Evolutionary conservation across 2,797 vertebrate genomes (phyloP).

Genomic region (Chanos chanos): DNA sequence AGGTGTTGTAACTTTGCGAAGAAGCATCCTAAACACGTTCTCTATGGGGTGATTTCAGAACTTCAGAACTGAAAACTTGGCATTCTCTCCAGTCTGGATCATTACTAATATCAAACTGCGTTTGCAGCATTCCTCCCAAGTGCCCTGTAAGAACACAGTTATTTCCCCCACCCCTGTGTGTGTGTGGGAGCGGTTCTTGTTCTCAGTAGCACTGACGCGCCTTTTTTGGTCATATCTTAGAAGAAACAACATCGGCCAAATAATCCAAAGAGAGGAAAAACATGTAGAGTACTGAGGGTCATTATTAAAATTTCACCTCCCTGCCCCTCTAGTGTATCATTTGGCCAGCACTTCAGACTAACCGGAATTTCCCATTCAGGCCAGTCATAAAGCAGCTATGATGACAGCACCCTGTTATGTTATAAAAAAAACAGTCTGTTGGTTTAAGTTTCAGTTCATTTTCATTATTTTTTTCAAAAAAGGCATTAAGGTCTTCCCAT

Average conservation of each 20-base stretch:
- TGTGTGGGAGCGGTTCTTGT: conserved; percentile 51
- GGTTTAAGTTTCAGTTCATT: conserved; percentile 1
- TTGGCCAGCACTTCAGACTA: neutral
- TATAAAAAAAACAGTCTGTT: conserved; percentile 24
- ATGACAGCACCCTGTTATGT: conserved; percentile 6
- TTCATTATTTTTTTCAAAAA: neutral
- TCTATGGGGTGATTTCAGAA: neutral
- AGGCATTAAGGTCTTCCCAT: conserved; percentile 3
- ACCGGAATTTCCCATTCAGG: conserved; percentile 11
- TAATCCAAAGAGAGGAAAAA: conserved; percentile 41
- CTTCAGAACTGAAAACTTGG: neutral
- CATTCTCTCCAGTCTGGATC: conserved; percentile 24
- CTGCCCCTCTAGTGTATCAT: conserved; percentile 35
- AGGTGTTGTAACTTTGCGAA: too few species aligned
- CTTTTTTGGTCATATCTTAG: conserved; percentile 75
- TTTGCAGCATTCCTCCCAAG: conserved; percentile 52
- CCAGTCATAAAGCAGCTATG: conserved; percentile 38
- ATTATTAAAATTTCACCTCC: conserved; percentile 53
- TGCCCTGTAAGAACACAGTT: conserved; percentile 31
- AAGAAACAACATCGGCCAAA: conserved; percentile 50
- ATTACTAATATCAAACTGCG: conserved; percentile 45
- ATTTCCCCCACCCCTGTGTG: conserved; percentile 29
- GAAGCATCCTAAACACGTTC: too few species aligned
- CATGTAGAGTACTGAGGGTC: conserved; percentile 48
- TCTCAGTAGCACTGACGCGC: conserved; percentile 56